Percentiles rank a stretch among this genome's conserved stretches.
phyloP scores from a whole-genome alignment of 2,888 invertebrate genomes.

The Leptopilina drosophilae region DNA sequence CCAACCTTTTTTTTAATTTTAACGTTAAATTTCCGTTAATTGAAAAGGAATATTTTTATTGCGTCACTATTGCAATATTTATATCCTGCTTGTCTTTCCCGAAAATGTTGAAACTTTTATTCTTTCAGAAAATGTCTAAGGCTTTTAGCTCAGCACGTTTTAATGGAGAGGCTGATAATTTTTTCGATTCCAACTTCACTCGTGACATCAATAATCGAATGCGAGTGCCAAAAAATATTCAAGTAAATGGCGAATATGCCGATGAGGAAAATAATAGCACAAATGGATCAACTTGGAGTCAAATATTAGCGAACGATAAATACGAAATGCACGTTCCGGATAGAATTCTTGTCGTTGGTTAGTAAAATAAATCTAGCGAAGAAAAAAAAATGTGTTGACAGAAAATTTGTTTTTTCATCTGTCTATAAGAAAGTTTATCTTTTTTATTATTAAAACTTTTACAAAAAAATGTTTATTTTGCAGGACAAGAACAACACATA shows the following conservation, averaged over 20 bases:
- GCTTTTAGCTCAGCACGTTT: constrained; percentile 82
- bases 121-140: constrained; percentile 79
- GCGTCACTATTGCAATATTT: not conserved
- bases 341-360: constrained; percentile 91
- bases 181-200: constrained; percentile 85
- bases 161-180: constrained; percentile 80
- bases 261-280: constrained; percentile 83
- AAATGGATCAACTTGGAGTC: constrained; percentile 81
- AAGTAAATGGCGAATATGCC: constrained; percentile 84
- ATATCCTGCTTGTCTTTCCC: not conserved
- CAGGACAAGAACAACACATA: constrained; percentile 80
- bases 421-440: not conserved
- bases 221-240: constrained; percentile 88
- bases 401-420: not conserved
- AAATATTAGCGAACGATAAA: constrained; percentile 80
- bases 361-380: not conserved
- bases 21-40: no score
- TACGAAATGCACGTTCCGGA: constrained; percentile 96
- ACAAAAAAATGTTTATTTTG: constrained; percentile 47
- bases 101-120: not conserved
- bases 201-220: constrained; percentile 89
- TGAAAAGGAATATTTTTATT: no score
- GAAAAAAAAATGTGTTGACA: not conserved
- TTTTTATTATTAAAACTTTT: constrained; percentile 33
- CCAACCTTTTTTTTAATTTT: no score